A percentile compares a stretch with the other conserved stretches of the same genome.
These are phyloP conservation scores for Patella ulyssiponensis DNA, from an alignment of 2,888 invertebrate genomes.

Conservation along the genomic window DNA sequence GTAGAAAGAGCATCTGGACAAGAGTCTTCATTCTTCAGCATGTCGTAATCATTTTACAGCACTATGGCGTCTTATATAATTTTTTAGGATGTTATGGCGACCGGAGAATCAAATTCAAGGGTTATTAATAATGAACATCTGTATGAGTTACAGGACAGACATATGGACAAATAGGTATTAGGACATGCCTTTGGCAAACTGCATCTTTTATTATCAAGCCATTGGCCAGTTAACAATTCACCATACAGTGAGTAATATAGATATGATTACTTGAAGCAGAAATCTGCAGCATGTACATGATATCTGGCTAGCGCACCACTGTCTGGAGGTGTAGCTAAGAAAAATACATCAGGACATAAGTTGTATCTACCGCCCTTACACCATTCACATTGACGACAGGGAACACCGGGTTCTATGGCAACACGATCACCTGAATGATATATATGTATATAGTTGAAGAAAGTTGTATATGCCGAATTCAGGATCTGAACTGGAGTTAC, in stretches of 20 bases:
- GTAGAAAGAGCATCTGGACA: too few species aligned
- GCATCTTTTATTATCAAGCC: too few species aligned
- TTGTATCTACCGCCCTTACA: slow-evolving; percentile 64
- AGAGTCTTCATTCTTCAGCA: too few species aligned
- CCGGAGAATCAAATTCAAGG: too few species aligned
- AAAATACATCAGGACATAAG: slow-evolving; percentile 61
- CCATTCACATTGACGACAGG: slow-evolving; percentile 57
- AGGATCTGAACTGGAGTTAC: neutral
- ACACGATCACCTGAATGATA: slow-evolving; percentile 59
- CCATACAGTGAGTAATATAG: neutral
- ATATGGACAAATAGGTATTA: too few species aligned
- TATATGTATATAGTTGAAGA: too few species aligned
- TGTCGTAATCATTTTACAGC: too few species aligned
- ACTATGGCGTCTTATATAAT: too few species aligned
- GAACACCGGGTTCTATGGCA: slow-evolving; percentile 63
- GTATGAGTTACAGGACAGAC: neutral
- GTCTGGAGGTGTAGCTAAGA: slow-evolving; percentile 64
- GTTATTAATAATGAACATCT: too few species aligned
- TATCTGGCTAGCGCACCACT: slow-evolving; percentile 59
- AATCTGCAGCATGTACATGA: slow-evolving; percentile 64
- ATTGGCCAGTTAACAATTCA: too few species aligned
- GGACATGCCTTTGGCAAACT: too few species aligned
- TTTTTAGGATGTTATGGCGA: too few species aligned
- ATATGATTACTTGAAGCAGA: slow-evolving; percentile 59
- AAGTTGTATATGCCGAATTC: neutral